Evolutionary conservation across 2,888 invertebrate species (phyloP).

Genomic region (Norana najaformis): DNA sequence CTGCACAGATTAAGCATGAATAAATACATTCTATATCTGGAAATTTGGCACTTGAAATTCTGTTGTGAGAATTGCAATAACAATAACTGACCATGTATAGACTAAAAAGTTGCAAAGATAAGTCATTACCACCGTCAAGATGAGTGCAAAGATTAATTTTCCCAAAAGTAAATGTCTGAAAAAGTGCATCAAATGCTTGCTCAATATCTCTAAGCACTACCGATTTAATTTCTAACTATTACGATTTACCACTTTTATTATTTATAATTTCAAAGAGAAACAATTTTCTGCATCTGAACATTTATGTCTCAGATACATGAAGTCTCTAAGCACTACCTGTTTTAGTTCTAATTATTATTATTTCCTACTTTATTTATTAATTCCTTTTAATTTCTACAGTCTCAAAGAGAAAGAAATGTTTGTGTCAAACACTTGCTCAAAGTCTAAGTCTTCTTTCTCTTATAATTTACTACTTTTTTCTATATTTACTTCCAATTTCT

Average conservation of each 20-base stretch:
- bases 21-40: neutral
- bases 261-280: neutral
- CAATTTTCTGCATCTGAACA: too few species aligned
- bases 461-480: neutral
- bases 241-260: neutral
- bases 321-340: neutral
- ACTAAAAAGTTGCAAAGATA: neutral
- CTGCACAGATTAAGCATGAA: neutral
- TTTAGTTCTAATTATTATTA: neutral
- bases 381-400: neutral
- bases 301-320: too few species aligned
- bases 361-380: neutral
- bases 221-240: neutral
- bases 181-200: neutral
- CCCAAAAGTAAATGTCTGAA: neutral
- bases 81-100: neutral
- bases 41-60: neutral
- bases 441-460: neutral
- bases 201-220: neutral
- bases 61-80: neutral
- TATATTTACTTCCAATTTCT: neutral
- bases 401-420: neutral
- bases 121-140: neutral
- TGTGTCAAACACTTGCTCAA: neutral
- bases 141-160: neutral